Conservation (phyloP, 2,888 invertebrate genomes). For the Arrhopalites spinosus region DNA sequence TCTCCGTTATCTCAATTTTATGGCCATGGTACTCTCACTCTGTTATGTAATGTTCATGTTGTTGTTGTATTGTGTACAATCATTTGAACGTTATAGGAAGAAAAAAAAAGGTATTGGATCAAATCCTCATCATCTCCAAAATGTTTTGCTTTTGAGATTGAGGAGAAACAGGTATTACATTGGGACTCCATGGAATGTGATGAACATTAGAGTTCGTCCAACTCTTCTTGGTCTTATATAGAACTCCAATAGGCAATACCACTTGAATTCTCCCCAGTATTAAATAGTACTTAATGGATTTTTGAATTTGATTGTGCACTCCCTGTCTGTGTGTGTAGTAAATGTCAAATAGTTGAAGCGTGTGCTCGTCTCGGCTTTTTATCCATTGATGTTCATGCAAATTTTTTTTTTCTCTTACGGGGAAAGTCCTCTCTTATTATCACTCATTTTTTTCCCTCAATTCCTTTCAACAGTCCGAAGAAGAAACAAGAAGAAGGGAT, state of each 20-base stretch:
- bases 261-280: background rate
- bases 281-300: constrained; percentile 11
- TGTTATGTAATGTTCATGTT: background rate
- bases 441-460: background rate
- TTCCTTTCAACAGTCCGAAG: too few relatives aligned
- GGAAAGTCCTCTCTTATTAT: constrained; percentile 6
- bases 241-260: too few relatives aligned
- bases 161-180: constrained; percentile 19
- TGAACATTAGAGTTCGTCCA: background rate
- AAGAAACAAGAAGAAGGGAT: background rate
- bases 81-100: background rate
- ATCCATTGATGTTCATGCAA: constrained; percentile 1
- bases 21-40: background rate
- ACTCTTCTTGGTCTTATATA: too few relatives aligned
- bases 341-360: constrained; percentile 1
- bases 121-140: background rate
- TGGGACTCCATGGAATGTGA: constrained; percentile 17
- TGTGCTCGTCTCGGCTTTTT: constrained; percentile 4
- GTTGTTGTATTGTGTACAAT: background rate
- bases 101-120: constrained; percentile 3
- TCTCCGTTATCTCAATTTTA: constrained; percentile 18
- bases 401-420: background rate
- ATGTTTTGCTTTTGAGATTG: background rate
- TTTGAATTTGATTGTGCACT: constrained; percentile 5
- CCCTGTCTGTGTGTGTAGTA: background rate